Evolutionary conservation across 2,113 vertebrate genomes (phyloP), one percentile per base, ranked within the genome.

Genomic region (Myocastor coypus): DNA sequence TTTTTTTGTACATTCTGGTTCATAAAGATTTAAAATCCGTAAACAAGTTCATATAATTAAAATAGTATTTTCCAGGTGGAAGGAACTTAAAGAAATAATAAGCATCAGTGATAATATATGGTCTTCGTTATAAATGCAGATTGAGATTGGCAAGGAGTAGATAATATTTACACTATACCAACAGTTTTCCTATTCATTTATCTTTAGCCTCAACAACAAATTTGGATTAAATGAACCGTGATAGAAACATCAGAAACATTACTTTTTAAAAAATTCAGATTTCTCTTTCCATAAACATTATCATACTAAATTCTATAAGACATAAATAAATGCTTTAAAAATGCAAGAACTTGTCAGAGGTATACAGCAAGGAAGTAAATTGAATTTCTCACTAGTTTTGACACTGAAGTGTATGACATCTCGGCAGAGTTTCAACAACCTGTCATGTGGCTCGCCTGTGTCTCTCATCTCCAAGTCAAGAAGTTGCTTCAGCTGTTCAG

Each of bases 371-470:
- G 63, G 95, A 94, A 86, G 30, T 14, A 92, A 75, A 91, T 46
- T 32, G 28, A 37, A 52, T 93, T 71, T 95, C 98, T 96, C 98
- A 99, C 99, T 98, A 75, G 99, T 99, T 98, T 99, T 99, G 97
- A 99, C 98, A 20, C 99, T 99, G 98, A 99, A 99, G 92, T 92
- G 98, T 85, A 99, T 99, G 97, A 98, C 98, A 66, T 99, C 99
- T 55, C 26, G 98, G 97, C 99, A 99, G 89, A 98, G 98, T 14
- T 99, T 98, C 94, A 99, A 68, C 77, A 99, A 98, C 89, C 98
- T 97, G 84, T 98, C 98, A 66, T 99, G 98, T 28, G 98, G 96
- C 97, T 99, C 99, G 88, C 99, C 98, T 0, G 46, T 88, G 10
- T 99, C 98, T 94, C 98, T 98, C 97, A 99, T 97, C 95, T 99